Conservation (phyloP, 2,888 invertebrate species). For the Tridacna crocea region DNA sequence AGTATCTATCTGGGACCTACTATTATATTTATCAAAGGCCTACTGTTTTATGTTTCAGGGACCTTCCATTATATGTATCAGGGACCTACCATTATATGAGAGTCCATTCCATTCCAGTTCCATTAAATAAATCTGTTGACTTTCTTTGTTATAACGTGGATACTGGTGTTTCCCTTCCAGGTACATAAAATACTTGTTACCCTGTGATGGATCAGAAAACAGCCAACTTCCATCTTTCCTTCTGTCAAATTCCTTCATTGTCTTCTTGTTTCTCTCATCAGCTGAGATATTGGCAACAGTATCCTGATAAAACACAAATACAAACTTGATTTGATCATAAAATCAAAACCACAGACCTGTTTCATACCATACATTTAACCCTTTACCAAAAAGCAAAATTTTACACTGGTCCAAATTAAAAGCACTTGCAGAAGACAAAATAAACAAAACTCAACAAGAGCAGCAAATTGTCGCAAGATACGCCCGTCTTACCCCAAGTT, state of each 20-base stretch:
- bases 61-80: not conserved
- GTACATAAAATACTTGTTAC: constrained; percentile 78
- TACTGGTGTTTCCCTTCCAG: constrained; percentile 52
- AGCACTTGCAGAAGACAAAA: too few species aligned
- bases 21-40: too few species aligned
- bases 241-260: constrained; percentile 34
- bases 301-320: constrained; percentile 59
- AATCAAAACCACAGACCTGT: too few species aligned
- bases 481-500: too few species aligned
- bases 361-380: too few species aligned
- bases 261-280: constrained; percentile 21
- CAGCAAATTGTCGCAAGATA: too few species aligned
- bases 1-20: too few species aligned
- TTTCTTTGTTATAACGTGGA: constrained; percentile 37
- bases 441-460: too few species aligned
- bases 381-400: too few species aligned
- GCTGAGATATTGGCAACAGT: constrained; percentile 66
- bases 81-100: not conserved
- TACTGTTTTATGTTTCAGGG: too few species aligned
- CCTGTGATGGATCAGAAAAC: constrained; percentile 74
- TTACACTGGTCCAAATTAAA: too few species aligned
- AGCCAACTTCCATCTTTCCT: constrained; percentile 52
- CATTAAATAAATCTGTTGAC: constrained; percentile 62
- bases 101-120: constrained; percentile 75
- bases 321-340: too few species aligned